phyloP scores from a whole-genome alignment of 2,797 vertebrate species.

The Dipus sagitta region DNA sequence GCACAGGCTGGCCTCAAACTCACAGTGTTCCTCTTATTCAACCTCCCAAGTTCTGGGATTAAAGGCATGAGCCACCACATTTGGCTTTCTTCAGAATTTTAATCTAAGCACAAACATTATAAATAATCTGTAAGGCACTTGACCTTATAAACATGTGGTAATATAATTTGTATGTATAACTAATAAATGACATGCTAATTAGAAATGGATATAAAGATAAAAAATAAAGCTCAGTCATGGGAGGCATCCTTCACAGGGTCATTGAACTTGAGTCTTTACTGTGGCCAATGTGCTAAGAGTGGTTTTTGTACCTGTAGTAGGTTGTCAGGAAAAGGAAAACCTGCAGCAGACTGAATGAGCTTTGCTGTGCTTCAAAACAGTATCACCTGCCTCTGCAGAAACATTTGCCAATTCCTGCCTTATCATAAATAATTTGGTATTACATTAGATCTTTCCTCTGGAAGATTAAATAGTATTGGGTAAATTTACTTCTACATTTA shows the following conservation, averaged over 20 bases:
- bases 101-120: background rate
- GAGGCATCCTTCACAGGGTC: background rate
- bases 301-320: background rate
- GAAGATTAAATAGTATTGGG: constrained; percentile 1
- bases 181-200: background rate
- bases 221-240: background rate
- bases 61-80: too few species aligned
- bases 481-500: background rate
- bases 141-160: background rate
- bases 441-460: background rate
- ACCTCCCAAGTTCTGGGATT: too few species aligned
- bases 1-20: too few species aligned
- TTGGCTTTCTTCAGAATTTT: background rate
- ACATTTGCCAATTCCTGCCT: background rate
- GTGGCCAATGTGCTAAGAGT: background rate
- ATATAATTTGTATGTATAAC: background rate
- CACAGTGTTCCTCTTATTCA: too few species aligned
- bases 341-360: background rate
- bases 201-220: constrained; percentile 5
- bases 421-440: background rate
- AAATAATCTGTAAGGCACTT: background rate
- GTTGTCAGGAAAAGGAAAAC: background rate
- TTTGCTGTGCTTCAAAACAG: background rate
- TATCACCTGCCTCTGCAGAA: background rate
- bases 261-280: background rate